Evolutionary conservation across 2,888 invertebrate species (phyloP).

Genomic region (Tortricodes alternella): DNA sequence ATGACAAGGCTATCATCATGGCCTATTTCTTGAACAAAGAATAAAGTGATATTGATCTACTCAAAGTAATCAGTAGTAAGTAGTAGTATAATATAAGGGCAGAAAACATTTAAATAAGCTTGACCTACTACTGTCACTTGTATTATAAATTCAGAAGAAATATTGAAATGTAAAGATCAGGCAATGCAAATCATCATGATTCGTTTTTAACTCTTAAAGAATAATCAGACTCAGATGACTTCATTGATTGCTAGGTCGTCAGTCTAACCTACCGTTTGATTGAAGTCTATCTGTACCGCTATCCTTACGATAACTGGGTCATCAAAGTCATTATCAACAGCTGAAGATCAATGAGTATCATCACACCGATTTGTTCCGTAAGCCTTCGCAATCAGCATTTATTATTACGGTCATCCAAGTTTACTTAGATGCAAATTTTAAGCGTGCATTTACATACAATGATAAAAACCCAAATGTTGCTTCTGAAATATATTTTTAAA

Average conservation of each 20-base stretch:
- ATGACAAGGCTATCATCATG: conserved; percentile 5
- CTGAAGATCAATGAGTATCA: conserved; percentile 12
- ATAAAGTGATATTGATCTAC: not conserved
- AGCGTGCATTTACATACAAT: conserved; percentile 7
- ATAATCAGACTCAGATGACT: not conserved
- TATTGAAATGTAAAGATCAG: too few species aligned
- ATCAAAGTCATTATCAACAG: conserved; percentile 19
- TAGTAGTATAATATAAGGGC: too few species aligned
- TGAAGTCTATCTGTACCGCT: conserved; percentile 23
- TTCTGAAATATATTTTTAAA: conserved; percentile 2
- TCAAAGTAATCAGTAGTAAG: too few species aligned
- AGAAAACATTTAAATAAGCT: too few species aligned
- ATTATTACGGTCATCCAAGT: conserved; percentile 12
- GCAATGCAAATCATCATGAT: not conserved
- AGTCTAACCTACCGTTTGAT: conserved; percentile 19
- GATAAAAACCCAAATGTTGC: not conserved
- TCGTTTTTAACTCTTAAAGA: not conserved
- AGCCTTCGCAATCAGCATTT: conserved; percentile 16
- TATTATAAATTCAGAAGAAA: too few species aligned
- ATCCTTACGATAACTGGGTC: conserved; percentile 19
- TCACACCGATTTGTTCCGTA: conserved; percentile 9
- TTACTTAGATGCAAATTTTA: not conserved
- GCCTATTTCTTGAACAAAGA: not conserved
- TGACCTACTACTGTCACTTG: too few species aligned
- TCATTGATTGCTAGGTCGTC: conserved; percentile 9